Conservation (phyloP, 2,888 invertebrate genomes). For the Asteroscopus sphinx region DNA sequence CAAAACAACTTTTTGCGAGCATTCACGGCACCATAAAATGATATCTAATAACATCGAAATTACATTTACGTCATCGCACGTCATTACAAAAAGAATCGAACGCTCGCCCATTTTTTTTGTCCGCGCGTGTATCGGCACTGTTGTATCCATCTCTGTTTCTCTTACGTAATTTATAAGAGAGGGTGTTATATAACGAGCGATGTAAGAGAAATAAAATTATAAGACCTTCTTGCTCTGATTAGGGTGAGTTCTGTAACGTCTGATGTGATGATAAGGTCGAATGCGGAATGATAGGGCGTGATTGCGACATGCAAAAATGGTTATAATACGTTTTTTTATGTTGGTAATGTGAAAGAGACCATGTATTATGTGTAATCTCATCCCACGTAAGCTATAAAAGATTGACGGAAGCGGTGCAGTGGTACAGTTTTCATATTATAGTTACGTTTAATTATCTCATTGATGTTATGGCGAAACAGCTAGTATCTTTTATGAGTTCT, state of each 20-base stretch:
- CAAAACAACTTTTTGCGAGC: constrained; percentile 32
- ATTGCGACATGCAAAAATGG: constrained; percentile 21
- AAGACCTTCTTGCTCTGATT: constrained; percentile 63
- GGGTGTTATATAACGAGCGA: constrained; percentile 47
- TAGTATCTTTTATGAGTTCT: too few species aligned
- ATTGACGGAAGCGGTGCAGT: background rate
- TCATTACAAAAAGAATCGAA: constrained; percentile 14
- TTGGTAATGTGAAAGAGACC: background rate
- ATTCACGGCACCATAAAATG: constrained; percentile 4
- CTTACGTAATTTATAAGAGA: constrained; percentile 54
- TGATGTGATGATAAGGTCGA: constrained; percentile 44
- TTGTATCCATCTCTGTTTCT: constrained; percentile 44
- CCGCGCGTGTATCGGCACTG: constrained; percentile 17
- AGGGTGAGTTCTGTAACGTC: constrained; percentile 41
- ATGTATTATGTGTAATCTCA: background rate
- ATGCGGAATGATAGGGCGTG: constrained; percentile 29
- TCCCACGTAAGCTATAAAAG: background rate
- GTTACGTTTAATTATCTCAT: too few species aligned
- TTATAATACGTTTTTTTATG: constrained; percentile 3
- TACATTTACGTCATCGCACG: constrained; percentile 28
- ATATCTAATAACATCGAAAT: constrained; percentile 15
- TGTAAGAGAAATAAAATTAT: constrained; percentile 54
- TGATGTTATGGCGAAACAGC: too few species aligned
- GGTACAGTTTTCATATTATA: background rate
- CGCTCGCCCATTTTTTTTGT: constrained; percentile 15